A percentile compares a stretch with the other conserved stretches of the same genome.
Conservation (phyloP, 2,113 vertebrate genomes). For the Hoplias malabaricus region DNA sequence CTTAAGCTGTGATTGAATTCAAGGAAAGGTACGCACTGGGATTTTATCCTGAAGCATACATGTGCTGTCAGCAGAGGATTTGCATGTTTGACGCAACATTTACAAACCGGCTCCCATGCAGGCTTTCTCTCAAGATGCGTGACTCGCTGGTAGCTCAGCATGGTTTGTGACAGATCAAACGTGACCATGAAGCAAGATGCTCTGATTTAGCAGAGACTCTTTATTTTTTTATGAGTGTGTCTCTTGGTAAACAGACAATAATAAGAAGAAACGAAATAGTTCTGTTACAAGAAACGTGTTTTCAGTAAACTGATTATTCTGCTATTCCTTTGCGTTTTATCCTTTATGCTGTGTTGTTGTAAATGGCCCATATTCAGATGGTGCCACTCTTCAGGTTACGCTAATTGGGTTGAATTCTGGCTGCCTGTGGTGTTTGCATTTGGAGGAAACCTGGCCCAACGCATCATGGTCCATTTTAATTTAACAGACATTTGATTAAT, state of each 20-base stretch:
- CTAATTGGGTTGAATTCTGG: not conserved
- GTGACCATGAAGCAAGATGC: not conserved
- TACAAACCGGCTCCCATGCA: not conserved
- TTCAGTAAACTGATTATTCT: not conserved
- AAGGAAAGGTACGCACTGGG: not conserved
- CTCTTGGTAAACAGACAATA: not conserved
- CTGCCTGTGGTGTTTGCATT: not conserved
- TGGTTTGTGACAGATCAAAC: not conserved
- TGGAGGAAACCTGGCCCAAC: not conserved
- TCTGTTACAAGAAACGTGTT: not conserved
- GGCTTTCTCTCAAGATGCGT: not conserved
- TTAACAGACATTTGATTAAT: conserved; percentile 3
- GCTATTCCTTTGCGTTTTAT: not conserved
- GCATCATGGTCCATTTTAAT: not conserved
- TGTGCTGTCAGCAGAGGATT: not conserved
- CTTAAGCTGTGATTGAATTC: not conserved
- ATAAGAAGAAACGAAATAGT: not conserved
- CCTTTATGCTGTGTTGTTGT: not conserved
- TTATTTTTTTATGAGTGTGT: not conserved
- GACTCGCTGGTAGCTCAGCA: not conserved
- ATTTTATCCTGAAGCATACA: not conserved
- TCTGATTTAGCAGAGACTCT: not conserved
- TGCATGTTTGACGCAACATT: not conserved
- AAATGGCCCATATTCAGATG: not conserved
- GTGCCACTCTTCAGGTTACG: not conserved